Conservation (phyloP, 2,797 vertebrate genomes). For the Hypotaenidia philippensis region DNA sequence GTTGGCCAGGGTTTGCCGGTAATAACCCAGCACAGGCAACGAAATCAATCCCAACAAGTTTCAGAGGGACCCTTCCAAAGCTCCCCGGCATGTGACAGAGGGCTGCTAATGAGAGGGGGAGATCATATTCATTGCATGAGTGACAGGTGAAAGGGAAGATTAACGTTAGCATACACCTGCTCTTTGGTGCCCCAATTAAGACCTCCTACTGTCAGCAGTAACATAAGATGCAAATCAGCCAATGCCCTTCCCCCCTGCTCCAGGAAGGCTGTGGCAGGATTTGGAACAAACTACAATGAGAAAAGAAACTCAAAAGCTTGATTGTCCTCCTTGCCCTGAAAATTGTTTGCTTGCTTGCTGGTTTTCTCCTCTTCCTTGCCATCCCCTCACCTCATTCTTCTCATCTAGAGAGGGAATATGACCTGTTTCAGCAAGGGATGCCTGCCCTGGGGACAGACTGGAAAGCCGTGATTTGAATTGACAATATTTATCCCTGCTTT, state of each 20-base stretch:
- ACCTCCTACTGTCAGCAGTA: slow-evolving; percentile 88
- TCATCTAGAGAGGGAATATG: background rate
- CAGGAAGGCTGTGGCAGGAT: slow-evolving; percentile 28
- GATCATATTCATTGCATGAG: slow-evolving; percentile 83
- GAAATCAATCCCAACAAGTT: slow-evolving; percentile 92
- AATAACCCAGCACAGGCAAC: slow-evolving; percentile 86
- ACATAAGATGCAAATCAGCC: slow-evolving; percentile 84
- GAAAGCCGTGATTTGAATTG: background rate
- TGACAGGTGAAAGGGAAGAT: slow-evolving; percentile 83
- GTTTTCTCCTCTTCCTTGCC: background rate
- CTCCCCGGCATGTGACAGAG: slow-evolving; percentile 83
- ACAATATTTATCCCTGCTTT: slow-evolving; percentile 9
- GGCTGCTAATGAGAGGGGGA: slow-evolving; percentile 86
- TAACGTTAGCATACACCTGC: slow-evolving; percentile 86
- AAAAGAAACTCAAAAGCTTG: slow-evolving; percentile 30
- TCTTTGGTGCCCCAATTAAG: slow-evolving; percentile 84
- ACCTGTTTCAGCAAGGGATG: background rate
- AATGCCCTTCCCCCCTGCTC: slow-evolving; percentile 32
- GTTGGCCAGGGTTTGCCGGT: slow-evolving; percentile 82
- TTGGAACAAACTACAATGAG: slow-evolving; percentile 31
- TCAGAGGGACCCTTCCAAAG: slow-evolving; percentile 88
- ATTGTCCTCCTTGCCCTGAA: background rate
- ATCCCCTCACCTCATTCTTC: background rate
- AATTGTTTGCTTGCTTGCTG: background rate
- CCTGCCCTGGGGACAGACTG: background rate